Evolutionary conservation across 2,888 invertebrate species (phyloP), one percentile per base, ranked within the genome.

Genomic region (Ypsolopha scabrella): DNA sequence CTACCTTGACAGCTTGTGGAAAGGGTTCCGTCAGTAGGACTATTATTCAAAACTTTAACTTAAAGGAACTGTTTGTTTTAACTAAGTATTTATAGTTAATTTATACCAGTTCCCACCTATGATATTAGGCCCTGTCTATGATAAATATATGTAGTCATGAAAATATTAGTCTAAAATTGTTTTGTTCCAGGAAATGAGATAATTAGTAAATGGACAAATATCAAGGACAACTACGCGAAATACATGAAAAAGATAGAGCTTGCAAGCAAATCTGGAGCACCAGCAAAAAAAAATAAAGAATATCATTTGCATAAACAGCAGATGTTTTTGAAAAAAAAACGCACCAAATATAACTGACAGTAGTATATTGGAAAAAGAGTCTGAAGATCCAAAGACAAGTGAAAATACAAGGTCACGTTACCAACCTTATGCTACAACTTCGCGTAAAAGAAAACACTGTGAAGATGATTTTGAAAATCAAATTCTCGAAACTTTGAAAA

Each of bases 161-260:
- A 53, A 34, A 49, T 49, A 53, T 52, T 51, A 52, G 50, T 52
- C 52, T 52, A 53, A 46, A 52, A 54, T 52, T 52, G 48, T 46
- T 48, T 52, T n/a, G n/a, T 54, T 56, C 41, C 50, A 52, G 52
- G 52, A 50, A 52, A 50, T 46, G 50, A 50, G 46, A 11, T 52
- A 50, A 7, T 54, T 9, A 54, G 53, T 36, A 57, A 57, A 48
- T 57, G 56, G 55, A 55, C 53, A 54, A 52, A 35, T 47, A 36
- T 51, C 11, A 47, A 47, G 44, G 43, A 50, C 44, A 50, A 44
- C 38, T 50, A 44, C 37, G 36, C 6, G 8, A 50, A 24, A 34
- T 43, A 50, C 44, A 11, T 33, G 36, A 50, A 44, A 43, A 50
- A 43, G 44, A 11, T 37, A 34, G 38, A 51, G 46, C 38, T 38